A percentile compares a stretch with the other conserved stretches of the same genome.
These are phyloP conservation scores for Dryobates pubescens DNA, from an alignment of 2,797 vertebrate genomes.

Conservation along the genomic window DNA sequence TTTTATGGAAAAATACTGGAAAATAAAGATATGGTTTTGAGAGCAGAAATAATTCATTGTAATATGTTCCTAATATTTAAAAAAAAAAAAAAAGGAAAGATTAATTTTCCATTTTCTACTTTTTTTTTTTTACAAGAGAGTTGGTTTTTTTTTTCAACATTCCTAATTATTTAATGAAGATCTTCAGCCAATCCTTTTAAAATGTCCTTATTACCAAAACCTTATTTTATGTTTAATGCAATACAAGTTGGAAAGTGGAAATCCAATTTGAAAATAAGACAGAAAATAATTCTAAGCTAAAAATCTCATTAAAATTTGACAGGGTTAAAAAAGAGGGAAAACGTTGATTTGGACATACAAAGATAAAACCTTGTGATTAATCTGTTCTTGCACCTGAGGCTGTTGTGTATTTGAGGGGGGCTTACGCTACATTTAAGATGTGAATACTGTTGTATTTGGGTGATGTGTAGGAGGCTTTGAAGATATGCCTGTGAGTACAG, in stretches of 20 bases:
- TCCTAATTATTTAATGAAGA: neutral
- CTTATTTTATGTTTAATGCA: rapidly evolving
- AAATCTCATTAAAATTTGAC: neutral
- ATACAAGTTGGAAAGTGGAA: neutral
- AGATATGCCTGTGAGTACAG: neutral
- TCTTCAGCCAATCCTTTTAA: neutral
- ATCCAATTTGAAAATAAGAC: neutral
- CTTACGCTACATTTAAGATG: neutral
- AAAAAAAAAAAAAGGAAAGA: neutral
- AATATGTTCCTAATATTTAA: neutral
- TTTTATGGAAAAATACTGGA: neutral
- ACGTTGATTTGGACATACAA: rapidly evolving
- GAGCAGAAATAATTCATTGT: neutral
- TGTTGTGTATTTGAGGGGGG: rapidly evolving
- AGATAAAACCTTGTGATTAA: neutral
- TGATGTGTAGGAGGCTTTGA: neutral
- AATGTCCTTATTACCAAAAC: neutral
- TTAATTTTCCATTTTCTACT: neutral
- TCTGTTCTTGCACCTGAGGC: neutral
- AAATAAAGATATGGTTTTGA: neutral
- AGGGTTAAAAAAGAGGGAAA: neutral
- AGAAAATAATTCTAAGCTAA: neutral
- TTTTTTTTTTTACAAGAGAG: neutral
- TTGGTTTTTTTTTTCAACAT: neutral
- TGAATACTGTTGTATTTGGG: neutral